phyloP scores from a whole-genome alignment of 1,140 invertebrate genomes.

The Probaryconus sp. region DNA sequence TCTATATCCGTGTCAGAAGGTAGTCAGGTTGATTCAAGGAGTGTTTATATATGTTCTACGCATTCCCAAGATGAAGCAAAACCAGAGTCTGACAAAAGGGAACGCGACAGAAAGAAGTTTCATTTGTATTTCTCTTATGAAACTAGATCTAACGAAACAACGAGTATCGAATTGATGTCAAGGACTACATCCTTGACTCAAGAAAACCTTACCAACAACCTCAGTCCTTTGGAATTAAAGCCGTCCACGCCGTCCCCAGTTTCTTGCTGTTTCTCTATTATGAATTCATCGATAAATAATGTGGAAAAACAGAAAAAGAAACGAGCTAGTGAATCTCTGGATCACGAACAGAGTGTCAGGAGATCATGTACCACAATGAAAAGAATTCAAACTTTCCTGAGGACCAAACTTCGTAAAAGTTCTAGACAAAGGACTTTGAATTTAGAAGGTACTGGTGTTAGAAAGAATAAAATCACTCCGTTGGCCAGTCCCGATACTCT shows the following conservation, averaged over 20 bases:
- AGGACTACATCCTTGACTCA: constrained; percentile 24
- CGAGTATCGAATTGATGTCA: constrained; percentile 69
- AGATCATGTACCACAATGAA: constrained; percentile 68
- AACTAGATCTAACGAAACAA: constrained; percentile 63
- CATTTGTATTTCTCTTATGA: constrained; percentile 73
- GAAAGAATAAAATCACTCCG: constrained; percentile 67
- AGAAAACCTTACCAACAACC: constrained; percentile 10
- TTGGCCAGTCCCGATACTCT: constrained; percentile 39
- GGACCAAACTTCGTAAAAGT: constrained; percentile 67
- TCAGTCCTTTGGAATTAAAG: constrained; percentile 61
- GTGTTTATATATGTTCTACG: constrained; percentile 69
- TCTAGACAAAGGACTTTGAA: constrained; percentile 58
- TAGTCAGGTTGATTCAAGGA: constrained; percentile 42
- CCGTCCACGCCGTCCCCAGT: constrained; percentile 74
- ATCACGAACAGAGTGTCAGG: constrained; percentile 26
- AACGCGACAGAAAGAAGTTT: constrained; percentile 67
- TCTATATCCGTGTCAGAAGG: constrained; percentile 21
- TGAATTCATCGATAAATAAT: constrained; percentile 42
- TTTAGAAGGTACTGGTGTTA: constrained; percentile 22
- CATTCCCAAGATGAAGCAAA: constrained; percentile 44
- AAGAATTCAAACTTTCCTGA: constrained; percentile 70
- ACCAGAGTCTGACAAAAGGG: constrained; percentile 9
- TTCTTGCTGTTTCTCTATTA: constrained; percentile 74
- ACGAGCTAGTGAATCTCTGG: constrained; percentile 15
- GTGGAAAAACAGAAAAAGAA: constrained; percentile 41